These are phyloP conservation scores for Lithosia quadra DNA, from an alignment of 2,888 invertebrate genomes.

Conservation along the genomic window DNA sequence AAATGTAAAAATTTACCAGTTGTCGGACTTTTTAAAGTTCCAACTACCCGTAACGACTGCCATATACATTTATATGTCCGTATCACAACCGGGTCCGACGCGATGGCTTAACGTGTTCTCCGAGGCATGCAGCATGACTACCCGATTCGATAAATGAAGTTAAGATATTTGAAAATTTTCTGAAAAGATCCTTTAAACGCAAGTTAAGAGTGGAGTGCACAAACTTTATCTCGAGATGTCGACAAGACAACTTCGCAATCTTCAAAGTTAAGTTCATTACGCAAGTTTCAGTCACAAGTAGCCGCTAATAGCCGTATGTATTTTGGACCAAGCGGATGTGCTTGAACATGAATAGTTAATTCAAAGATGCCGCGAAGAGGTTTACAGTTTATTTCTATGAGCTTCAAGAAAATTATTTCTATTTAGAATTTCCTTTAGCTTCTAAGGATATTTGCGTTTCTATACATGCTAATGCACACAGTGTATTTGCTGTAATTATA, in stretches of 20 bases:
- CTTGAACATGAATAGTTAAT: conserved; percentile 27
- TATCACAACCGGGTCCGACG: too few relatives aligned
- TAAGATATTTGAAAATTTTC: conserved; percentile 4
- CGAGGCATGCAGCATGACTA: conserved; percentile 1
- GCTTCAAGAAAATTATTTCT: not conserved
- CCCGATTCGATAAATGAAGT: conserved; percentile 1
- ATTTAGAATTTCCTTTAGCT: not conserved
- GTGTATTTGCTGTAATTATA: not conserved
- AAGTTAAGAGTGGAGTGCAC: conserved; percentile 23
- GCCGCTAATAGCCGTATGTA: conserved; percentile 50
- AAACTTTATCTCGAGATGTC: conserved; percentile 25
- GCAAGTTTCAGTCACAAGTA: conserved; percentile 54
- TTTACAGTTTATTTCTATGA: not conserved
- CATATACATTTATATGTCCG: too few relatives aligned
- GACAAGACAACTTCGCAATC: conserved; percentile 6
- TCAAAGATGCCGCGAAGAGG: conserved; percentile 13
- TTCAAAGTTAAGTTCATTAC: conserved; percentile 57
- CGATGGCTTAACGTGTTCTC: too few relatives aligned
- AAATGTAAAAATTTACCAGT: too few relatives aligned
- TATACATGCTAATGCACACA: not conserved
- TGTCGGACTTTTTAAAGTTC: too few relatives aligned
- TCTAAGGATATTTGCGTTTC: not conserved
- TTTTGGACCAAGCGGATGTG: conserved; percentile 38
- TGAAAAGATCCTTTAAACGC: not conserved
- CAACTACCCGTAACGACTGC: too few relatives aligned